Evolutionary conservation across 2,888 invertebrate species (phyloP), one percentile per base, ranked within the genome.

Genomic region (Carpatolechia fugitivella): DNA sequence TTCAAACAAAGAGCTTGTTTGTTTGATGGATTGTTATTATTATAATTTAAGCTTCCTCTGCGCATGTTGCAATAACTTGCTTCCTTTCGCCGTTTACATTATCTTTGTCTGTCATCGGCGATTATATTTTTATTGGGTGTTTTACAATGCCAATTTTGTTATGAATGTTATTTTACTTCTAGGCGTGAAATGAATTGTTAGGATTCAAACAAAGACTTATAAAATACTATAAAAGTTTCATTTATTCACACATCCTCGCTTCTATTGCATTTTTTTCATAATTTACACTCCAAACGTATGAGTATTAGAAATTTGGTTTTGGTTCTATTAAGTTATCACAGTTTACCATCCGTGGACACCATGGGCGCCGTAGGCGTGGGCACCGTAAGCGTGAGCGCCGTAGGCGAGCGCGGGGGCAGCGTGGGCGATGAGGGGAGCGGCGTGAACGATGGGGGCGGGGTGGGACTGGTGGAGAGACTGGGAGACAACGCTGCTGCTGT

Each of bases 231-330:
- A 44, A 38, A 24, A 44, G 24, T 50, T 36, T 80, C 85, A 83
- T 88, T 87, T 88, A 88, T 88, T 88, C 85, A 84, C 88, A 76
- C 88, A 85, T 86, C 86, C 87, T 86, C 87, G 82, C 83, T 66
- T 71, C 77, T 78, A 70, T 83, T 80, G 77, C 76, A 76, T 81
- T 69, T 75, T 74, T 76, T 75, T 78, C 71, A 74, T 85, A 80
- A 82, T 80, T 76, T 85, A 85, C 80, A 84, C 72, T 80, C 79
- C 78, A 79, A 80, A 80, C 65, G 64, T 68, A 74, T 85, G 86
- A 87, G 85, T 86, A 85, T 58, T 87, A 74, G 70, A 68, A 76
- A 74, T 83, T 87, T 82, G 76, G 80, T 80, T 80, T 76, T 79
- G 36, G 36, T 7, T 77, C 80, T 80, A 70, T 63, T 62, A 66